Conservation (phyloP, 2,797 vertebrate genomes). For the Platyrinchus mystaceus region DNA sequence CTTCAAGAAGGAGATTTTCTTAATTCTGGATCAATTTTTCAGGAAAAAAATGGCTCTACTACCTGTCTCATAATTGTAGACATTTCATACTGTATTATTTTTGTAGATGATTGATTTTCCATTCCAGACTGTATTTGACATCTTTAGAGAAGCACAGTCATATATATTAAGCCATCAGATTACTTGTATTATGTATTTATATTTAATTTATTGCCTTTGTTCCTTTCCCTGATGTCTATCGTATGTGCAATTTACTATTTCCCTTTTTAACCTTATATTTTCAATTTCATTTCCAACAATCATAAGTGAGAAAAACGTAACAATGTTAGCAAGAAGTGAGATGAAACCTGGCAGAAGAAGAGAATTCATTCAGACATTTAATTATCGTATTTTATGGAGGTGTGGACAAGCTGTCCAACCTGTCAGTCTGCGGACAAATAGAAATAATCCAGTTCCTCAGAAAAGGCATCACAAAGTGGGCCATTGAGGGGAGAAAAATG, state of each 20-base stretch:
- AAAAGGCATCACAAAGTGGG: neutral
- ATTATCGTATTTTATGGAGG: neutral
- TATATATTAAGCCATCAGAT: neutral
- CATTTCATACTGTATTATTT: neutral
- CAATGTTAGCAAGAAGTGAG: neutral
- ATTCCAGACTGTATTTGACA: neutral
- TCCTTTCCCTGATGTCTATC: neutral
- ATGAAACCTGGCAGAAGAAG: neutral
- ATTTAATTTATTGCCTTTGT: neutral
- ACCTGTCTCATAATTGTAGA: neutral
- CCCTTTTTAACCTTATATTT: neutral
- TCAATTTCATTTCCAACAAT: constrained; percentile 1
- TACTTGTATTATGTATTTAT: neutral
- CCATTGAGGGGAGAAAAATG: neutral
- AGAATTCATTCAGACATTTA: neutral
- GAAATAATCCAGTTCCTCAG: neutral
- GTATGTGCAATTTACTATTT: neutral
- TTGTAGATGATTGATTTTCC: neutral
- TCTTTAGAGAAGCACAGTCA: neutral
- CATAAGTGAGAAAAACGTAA: neutral
- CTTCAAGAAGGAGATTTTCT: neutral
- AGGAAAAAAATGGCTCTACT: neutral
- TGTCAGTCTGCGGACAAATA: neutral
- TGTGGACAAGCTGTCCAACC: neutral
- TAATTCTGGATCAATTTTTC: neutral